A percentile compares a stretch with the other conserved stretches of the same genome.
Conservation (phyloP, 2,888 invertebrate genomes). For the Drosophila mettleri region DNA sequence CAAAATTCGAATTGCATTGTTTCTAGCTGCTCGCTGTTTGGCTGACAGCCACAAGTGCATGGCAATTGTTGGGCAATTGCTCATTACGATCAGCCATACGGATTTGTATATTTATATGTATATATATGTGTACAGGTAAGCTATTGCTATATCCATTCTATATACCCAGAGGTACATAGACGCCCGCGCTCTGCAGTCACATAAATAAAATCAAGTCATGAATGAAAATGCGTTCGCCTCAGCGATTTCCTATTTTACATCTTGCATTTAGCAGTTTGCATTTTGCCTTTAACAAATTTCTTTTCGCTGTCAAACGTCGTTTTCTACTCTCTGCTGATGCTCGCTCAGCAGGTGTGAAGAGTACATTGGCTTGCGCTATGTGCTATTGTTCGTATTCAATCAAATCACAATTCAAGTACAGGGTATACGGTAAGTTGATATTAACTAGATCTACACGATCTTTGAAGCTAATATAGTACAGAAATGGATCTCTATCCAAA, state of each 20-base stretch:
- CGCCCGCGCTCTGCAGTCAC: constrained; percentile 26
- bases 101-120: not conserved
- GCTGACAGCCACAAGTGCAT: constrained; percentile 78
- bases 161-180: not conserved
- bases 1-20: constrained; percentile 70
- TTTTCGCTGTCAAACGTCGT: not conserved
- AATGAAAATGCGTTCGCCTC: constrained; percentile 77
- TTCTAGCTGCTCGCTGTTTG: constrained; percentile 52
- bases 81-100: constrained; percentile 31
- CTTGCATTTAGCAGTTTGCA: constrained; percentile 20
- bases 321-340: not conserved
- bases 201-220: constrained; percentile 77
- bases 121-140: not conserved
- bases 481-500: too few species aligned
- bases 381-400: too few species aligned
- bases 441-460: too few species aligned
- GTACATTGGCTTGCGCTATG: not conserved
- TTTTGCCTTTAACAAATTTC: constrained; percentile 21
- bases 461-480: too few species aligned
- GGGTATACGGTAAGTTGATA: too few species aligned
- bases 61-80: constrained; percentile 60
- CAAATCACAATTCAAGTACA: too few species aligned
- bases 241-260: constrained; percentile 71
- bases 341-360: not conserved
- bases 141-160: constrained; percentile 14